Evolutionary conservation across 2,888 invertebrate species (phyloP).

Genomic region (Muscina levida): DNA sequence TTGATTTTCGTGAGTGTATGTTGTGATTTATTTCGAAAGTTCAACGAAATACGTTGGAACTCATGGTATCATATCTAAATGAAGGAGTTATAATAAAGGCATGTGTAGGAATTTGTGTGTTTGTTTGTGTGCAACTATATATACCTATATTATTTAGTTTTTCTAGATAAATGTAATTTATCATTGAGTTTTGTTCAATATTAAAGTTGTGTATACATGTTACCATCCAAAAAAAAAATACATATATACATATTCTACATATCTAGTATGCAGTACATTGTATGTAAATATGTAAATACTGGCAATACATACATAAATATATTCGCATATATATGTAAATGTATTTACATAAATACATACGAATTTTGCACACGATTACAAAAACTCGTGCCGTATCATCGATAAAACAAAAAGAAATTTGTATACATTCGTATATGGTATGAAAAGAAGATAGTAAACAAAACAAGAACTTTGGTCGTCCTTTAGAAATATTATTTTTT

Average conservation of each 20-base stretch:
- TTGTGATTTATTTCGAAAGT: constrained; percentile 25
- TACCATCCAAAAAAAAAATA: constrained; percentile 6
- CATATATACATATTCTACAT: background rate
- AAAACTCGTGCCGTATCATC: constrained; percentile 70
- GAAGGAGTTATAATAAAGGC: constrained; percentile 55
- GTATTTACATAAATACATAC: constrained; percentile 28
- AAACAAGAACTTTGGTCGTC: constrained; percentile 53
- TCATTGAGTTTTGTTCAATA: constrained; percentile 46
- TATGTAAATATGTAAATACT: constrained; percentile 9
- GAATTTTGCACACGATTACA: constrained; percentile 26
- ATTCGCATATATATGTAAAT: background rate
- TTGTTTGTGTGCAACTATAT: background rate
- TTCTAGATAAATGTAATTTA: constrained; percentile 61
- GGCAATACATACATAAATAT: constrained; percentile 23
- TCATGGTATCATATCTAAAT: constrained; percentile 50
- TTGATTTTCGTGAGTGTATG: constrained; percentile 15
- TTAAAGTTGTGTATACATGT: constrained; percentile 2
- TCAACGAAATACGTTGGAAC: constrained; percentile 9
- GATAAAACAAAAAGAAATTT: constrained; percentile 76
- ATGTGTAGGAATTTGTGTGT: background rate
- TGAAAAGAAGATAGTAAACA: background rate
- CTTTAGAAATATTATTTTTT: constrained; percentile 59
- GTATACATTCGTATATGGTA: constrained; percentile 24
- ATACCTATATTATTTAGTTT: constrained; percentile 35
- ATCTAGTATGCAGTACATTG: background rate